These are phyloP conservation scores for Epinephelus cyanopodus DNA, from an alignment of 2,113 vertebrate species.

Conservation along the genomic window DNA sequence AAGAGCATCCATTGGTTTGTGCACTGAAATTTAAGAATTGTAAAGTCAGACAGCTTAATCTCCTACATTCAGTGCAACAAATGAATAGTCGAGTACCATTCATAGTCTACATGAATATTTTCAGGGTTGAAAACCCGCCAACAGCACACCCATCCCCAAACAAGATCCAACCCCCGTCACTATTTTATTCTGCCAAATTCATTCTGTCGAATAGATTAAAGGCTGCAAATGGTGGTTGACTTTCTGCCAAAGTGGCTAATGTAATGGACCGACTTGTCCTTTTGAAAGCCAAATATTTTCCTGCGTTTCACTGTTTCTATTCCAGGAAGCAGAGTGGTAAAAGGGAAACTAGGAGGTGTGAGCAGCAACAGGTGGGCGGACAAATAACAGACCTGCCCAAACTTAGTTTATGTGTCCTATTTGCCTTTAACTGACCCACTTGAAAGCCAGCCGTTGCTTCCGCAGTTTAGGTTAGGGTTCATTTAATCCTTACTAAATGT, in stretches of 20 bases:
- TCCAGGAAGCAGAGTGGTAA: slow-evolving; percentile 29
- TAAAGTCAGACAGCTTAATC: neutral
- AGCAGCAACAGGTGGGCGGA: slow-evolving; percentile 42
- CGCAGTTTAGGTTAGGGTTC: slow-evolving; percentile 14
- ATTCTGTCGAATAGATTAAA: slow-evolving; percentile 21
- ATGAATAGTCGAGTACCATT: neutral
- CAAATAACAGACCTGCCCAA: slow-evolving; percentile 36
- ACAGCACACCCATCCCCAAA: slow-evolving; percentile 1
- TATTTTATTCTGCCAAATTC: slow-evolving; percentile 35
- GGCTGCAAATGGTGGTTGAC: slow-evolving; percentile 34
- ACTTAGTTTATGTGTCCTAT: neutral
- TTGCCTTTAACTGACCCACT: neutral
- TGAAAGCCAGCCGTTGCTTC: slow-evolving; percentile 12
- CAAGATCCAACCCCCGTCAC: slow-evolving; percentile 4
- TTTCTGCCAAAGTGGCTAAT: slow-evolving; percentile 26
- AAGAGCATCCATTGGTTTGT: neutral
- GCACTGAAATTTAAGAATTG: neutral
- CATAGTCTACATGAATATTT: slow-evolving; percentile 8
- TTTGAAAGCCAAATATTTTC: slow-evolving; percentile 16
- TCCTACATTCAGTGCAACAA: slow-evolving; percentile 3
- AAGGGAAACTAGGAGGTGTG: slow-evolving; percentile 38
- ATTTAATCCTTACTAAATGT: slow-evolving; percentile 20
- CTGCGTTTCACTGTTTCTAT: slow-evolving; percentile 28
- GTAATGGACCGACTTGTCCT: slow-evolving; percentile 25
- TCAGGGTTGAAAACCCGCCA: slow-evolving; percentile 17